Percentiles rank a stretch among this genome's conserved stretches.
These are phyloP conservation scores for Catostylus mosaicus DNA, from an alignment of 30 jellyfish, hydroid and myxozoan genomes.

Conservation along the genomic window DNA sequence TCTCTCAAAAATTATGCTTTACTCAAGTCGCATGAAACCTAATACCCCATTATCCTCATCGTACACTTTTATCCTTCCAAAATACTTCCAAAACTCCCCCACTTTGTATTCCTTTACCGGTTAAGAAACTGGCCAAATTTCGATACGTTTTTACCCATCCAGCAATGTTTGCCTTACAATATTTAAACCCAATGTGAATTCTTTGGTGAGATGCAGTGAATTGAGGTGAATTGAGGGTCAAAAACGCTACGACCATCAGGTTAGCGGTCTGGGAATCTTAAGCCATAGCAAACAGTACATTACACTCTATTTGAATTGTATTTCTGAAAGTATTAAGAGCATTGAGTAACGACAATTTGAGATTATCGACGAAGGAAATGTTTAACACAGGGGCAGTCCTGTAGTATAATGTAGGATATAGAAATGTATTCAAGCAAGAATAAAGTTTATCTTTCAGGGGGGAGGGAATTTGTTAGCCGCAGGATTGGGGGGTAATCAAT, in stretches of 20 bases:
- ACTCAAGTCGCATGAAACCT: too few species aligned
- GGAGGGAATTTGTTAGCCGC: too few species aligned
- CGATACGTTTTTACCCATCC: too few species aligned
- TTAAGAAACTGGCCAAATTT: too few species aligned
- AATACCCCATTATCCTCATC: too few species aligned
- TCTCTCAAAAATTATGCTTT: too few species aligned
- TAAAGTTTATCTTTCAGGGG: too few species aligned
- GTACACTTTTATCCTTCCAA: too few species aligned
- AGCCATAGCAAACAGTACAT: constrained; percentile 29
- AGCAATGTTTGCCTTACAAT: not conserved
- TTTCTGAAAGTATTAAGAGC: not conserved
- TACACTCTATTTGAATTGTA: constrained; percentile 19
- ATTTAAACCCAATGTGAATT: not conserved
- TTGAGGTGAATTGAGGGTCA: constrained; percentile 11
- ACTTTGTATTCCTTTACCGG: too few species aligned
- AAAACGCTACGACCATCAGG: constrained; percentile 19
- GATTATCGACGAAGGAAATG: not conserved
- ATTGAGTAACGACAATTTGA: not conserved
- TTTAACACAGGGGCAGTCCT: constrained; percentile 2
- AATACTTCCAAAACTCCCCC: too few species aligned
- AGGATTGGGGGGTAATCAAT: too few species aligned
- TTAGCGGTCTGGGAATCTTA: constrained; percentile 23
- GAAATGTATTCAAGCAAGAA: too few species aligned
- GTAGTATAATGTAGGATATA: not conserved
- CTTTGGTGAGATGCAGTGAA: not conserved